Evolutionary conservation across 1,140 invertebrate species (phyloP).

Genomic region (Zophobas morio): DNA sequence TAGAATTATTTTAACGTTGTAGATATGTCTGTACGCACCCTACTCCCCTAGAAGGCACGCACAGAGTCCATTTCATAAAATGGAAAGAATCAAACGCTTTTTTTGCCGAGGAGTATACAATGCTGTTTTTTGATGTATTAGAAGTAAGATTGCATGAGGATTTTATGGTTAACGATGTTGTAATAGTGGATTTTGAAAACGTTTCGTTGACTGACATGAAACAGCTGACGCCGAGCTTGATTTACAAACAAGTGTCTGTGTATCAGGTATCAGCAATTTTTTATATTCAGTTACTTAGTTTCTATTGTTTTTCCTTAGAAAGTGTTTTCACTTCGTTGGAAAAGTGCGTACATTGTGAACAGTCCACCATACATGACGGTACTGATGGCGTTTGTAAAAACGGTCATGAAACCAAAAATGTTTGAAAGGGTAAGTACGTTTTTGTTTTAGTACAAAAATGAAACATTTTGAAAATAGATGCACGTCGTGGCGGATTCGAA

Average conservation of each 20-base stretch:
- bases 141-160: constrained; percentile 24
- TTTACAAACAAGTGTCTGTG: neutral
- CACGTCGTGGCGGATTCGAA: too few relatives aligned
- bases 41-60: neutral
- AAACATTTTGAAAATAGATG: too few relatives aligned
- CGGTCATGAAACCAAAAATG: neutral
- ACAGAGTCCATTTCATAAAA: constrained; percentile 18
- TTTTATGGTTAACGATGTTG: neutral
- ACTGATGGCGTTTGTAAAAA: too few relatives aligned
- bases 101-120: neutral
- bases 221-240: constrained; percentile 13
- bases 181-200: constrained; percentile 6
- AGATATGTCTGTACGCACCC: neutral
- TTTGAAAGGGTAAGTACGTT: neutral
- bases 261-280: constrained; percentile 4
- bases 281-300: too few relatives aligned
- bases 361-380: too few relatives aligned
- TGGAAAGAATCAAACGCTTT: neutral
- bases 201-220: neutral
- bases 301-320: too few relatives aligned
- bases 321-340: too few relatives aligned
- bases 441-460: too few relatives aligned
- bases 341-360: too few relatives aligned
- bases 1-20: constrained; percentile 1
- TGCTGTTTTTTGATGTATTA: neutral